phyloP scores from a whole-genome alignment of 1,140 invertebrate species.

The Daktulosphaira vitifoliae region DNA sequence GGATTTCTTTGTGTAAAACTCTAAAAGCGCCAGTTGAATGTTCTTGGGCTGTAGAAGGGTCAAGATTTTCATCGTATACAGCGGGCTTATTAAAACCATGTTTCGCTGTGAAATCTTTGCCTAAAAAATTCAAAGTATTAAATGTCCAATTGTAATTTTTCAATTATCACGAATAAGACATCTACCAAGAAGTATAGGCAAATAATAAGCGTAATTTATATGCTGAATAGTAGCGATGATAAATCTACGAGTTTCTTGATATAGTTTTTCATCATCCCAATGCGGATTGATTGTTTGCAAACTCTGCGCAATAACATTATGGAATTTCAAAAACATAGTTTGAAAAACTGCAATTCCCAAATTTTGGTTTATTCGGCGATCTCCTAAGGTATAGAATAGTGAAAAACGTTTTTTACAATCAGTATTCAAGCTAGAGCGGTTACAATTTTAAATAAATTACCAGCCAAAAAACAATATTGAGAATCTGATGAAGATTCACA shows the following conservation, averaged over 20 bases:
- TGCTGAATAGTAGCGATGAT: constrained; percentile 74
- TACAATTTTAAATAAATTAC: neutral
- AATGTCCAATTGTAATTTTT: too few relatives aligned
- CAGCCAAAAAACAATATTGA: neutral
- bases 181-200: constrained; percentile 66
- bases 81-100: neutral
- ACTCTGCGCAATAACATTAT: constrained; percentile 64
- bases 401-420: too few relatives aligned
- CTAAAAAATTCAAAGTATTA: too few relatives aligned
- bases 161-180: too few relatives aligned
- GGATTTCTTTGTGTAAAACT: constrained; percentile 4
- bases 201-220: constrained; percentile 75
- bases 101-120: neutral
- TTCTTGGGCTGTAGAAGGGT: constrained; percentile 6
- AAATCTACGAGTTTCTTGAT: constrained; percentile 69
- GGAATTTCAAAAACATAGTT: constrained; percentile 67
- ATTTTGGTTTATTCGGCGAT: constrained; percentile 69
- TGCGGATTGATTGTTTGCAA: constrained; percentile 60
- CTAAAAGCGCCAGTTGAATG: constrained; percentile 16
- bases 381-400: constrained; percentile 48
- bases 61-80: neutral
- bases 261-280: constrained; percentile 75
- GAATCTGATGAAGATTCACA: neutral
- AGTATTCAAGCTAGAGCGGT: too few relatives aligned
- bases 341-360: constrained; percentile 74